These are phyloP conservation scores for Trogon surrucura DNA, from an alignment of 2,113 vertebrate species.

Conservation along the genomic window DNA sequence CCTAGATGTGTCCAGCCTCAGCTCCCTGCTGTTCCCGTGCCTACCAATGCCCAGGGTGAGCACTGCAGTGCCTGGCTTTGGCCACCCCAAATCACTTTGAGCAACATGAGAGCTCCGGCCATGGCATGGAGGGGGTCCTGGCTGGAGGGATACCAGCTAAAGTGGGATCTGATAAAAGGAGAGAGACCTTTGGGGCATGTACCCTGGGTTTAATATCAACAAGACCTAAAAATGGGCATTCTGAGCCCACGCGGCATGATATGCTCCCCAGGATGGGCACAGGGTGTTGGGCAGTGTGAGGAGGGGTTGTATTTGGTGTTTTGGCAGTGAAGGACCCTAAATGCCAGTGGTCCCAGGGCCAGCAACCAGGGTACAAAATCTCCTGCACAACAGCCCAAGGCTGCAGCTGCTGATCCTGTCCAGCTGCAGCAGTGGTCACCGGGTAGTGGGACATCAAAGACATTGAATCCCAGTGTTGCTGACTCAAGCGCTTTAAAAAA, in stretches of 20 bases:
- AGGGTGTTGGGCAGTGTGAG: accelerated
- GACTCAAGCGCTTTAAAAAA: not conserved
- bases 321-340: not conserved
- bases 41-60: accelerated
- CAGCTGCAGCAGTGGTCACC: not conserved
- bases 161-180: not conserved
- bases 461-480: accelerated
- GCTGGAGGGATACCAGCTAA: not conserved
- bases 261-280: accelerated
- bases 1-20: accelerated
- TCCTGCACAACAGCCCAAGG: not conserved
- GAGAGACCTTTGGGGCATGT: accelerated
- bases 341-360: accelerated
- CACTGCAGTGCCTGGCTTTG: accelerated
- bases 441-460: not conserved
- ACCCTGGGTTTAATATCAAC: not conserved
- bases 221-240: not conserved
- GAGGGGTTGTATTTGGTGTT: not conserved
- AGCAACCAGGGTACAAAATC: not conserved
- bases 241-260: accelerated
- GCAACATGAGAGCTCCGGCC: accelerated
- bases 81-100: accelerated
- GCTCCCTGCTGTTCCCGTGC: accelerated
- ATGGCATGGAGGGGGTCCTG: accelerated
- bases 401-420: not conserved